Base-by-base conservation (phyloP, 2,797 vertebrate genomes). In the Danio choprae region DNA sequence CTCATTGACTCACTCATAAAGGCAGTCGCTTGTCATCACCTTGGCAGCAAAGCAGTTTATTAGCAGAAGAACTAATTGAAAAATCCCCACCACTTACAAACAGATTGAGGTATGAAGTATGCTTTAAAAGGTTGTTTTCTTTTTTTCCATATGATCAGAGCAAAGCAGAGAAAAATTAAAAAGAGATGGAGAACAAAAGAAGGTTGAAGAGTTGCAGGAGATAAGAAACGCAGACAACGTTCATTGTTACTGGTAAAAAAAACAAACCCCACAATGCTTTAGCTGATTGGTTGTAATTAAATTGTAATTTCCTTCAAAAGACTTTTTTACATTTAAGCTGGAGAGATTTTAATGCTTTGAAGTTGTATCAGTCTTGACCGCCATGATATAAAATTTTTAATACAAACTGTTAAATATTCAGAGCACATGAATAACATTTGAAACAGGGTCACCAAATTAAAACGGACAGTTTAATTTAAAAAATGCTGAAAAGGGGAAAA, bases 271-370 rank as follows among this genome's bases (percentile, higher is more conserved):
- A 50, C 7, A 77, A 11, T 13, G n/a, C 7, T 44, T n/a, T 16
- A 50, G 55, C 55, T 43, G 15, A 4, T 22, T 51, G 12, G 11
- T 51, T 70, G 38, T 70, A 79, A 59, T 70, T 60, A 70, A 70
- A 59, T 79, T 56, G 51, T 79, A 79, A 62, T 70, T 16, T 40
- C 41, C n/a, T 62, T 78, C 43, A 78, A 70, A 51, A 70, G n/a
- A 43, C 44, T 69, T 55, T 68, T 50, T 58, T 29, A 22, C 29
- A 70, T 70, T 50, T 18, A 60, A 40, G n/a, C 43, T 9, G 16
- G 11, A 9, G 58, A 50, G 58, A 70, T 43, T 2, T 12, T 9
- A n/a, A 38, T 48, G 67, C 77, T 79, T 62, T 70, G 46, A 71
- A 71, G n/a, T n/a, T n/a, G n/a, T n/a, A n/a, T n/a, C n/a, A n/a